Evolutionary conservation across 2,113 vertebrate genomes (phyloP).

Genomic region (Natator depressus): DNA sequence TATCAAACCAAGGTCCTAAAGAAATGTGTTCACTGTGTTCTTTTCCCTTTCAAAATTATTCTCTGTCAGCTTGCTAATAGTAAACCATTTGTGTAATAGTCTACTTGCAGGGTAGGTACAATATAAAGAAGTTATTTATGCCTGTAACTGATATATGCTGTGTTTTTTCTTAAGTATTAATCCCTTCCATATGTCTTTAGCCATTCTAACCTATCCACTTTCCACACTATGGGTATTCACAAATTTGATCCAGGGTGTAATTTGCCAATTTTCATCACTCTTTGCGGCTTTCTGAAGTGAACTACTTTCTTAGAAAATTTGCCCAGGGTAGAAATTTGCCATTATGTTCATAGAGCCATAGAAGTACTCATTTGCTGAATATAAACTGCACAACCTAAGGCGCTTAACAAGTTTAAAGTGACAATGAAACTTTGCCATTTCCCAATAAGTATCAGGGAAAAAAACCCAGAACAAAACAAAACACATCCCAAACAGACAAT

Average conservation of each 20-base stretch:
- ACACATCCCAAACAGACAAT: background rate
- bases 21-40: background rate
- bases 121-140: background rate
- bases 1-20: too few relatives aligned
- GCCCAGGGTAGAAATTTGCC: background rate
- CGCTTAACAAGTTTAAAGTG: background rate
- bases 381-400: background rate
- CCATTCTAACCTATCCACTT: background rate
- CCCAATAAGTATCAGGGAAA: background rate
- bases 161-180: background rate
- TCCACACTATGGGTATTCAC: background rate
- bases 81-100: background rate
- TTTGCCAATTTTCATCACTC: background rate
- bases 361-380: background rate
- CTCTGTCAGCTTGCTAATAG: background rate
- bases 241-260: background rate
- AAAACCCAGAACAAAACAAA: background rate
- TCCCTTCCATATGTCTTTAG: background rate
- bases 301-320: background rate
- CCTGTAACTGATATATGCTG: background rate
- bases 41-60: background rate
- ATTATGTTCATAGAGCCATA: background rate
- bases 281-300: background rate
- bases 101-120: background rate
- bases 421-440: background rate